phyloP scores from a whole-genome alignment of 2,888 invertebrate genomes.

The Papilio demoleus region DNA sequence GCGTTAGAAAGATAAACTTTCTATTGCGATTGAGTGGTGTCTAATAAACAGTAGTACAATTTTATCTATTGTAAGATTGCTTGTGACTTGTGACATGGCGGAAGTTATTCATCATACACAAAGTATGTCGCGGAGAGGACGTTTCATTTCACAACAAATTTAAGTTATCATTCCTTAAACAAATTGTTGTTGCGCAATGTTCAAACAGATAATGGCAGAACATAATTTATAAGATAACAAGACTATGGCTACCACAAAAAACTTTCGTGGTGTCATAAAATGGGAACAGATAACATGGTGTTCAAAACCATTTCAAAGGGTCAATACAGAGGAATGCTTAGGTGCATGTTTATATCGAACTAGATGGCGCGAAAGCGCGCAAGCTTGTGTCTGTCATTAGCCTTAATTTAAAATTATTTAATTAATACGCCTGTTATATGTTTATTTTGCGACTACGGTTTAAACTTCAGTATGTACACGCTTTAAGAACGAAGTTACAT shows the following conservation, averaged over 20 bases:
- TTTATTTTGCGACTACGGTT: too few relatives aligned
- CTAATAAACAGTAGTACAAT: background rate
- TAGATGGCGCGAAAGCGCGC: too few relatives aligned
- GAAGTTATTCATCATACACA: slow-evolving; percentile 34
- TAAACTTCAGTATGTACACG: background rate
- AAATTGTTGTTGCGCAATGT: slow-evolving; percentile 21
- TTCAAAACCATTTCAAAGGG: too few relatives aligned
- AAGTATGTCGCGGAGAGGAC: slow-evolving; percentile 31
- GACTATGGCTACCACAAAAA: background rate
- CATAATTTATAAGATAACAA: slow-evolving; percentile 3
- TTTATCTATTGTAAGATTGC: slow-evolving; percentile 26
- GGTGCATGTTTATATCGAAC: too few relatives aligned
- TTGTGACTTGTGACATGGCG: slow-evolving; percentile 23
- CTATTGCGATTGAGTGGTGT: background rate
- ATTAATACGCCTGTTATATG: too few relatives aligned
- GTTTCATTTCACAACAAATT: slow-evolving; percentile 31
- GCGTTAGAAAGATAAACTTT: background rate
- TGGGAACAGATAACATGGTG: background rate
- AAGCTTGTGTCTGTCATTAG: too few relatives aligned
- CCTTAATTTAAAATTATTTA: too few relatives aligned
- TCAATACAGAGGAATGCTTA: too few relatives aligned
- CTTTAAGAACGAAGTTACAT: too few relatives aligned
- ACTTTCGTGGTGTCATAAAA: background rate
- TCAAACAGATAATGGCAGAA: slow-evolving; percentile 14
- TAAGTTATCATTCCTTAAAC: slow-evolving; percentile 27